These are phyloP conservation scores for Spicauda simplicius DNA, from an alignment of 2,888 invertebrate species.

Conservation along the genomic window DNA sequence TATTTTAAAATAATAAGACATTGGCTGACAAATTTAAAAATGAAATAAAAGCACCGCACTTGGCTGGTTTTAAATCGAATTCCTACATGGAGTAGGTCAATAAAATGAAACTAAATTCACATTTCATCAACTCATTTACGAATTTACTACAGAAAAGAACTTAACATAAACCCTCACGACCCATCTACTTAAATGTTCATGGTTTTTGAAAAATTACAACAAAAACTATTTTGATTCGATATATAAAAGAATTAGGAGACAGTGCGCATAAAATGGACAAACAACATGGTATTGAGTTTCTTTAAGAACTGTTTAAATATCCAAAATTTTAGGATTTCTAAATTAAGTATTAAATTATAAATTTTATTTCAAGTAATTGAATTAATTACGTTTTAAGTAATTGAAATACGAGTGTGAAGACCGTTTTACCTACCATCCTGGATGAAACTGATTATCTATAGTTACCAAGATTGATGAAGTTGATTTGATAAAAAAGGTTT, in stretches of 20 bases:
- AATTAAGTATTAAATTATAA: too few relatives aligned
- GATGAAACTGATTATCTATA: too few relatives aligned
- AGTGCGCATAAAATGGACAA: not conserved
- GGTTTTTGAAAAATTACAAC: not conserved
- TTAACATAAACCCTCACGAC: conserved; percentile 7
- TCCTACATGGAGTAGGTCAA: conserved; percentile 31
- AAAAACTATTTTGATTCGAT: not conserved
- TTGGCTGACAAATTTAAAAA: conserved; percentile 17
- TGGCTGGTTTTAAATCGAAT: conserved; percentile 23
- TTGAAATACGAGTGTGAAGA: too few relatives aligned
- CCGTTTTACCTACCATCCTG: too few relatives aligned
- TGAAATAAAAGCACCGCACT: conserved; percentile 23
- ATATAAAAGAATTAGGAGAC: not conserved
- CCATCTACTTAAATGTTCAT: conserved; percentile 10
- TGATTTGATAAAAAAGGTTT: too few relatives aligned
- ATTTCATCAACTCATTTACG: conserved; percentile 13
- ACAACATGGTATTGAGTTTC: too few relatives aligned
- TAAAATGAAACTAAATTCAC: conserved; percentile 19
- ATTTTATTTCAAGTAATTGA: too few relatives aligned
- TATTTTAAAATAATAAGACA: not conserved
- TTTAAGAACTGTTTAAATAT: too few relatives aligned
- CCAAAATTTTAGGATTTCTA: too few relatives aligned
- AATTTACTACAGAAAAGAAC: not conserved
- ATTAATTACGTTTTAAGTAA: too few relatives aligned
- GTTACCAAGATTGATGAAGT: too few relatives aligned